Evolutionary conservation across 2,113 vertebrate species (phyloP).

Genomic region (Notothenia coriiceps): DNA sequence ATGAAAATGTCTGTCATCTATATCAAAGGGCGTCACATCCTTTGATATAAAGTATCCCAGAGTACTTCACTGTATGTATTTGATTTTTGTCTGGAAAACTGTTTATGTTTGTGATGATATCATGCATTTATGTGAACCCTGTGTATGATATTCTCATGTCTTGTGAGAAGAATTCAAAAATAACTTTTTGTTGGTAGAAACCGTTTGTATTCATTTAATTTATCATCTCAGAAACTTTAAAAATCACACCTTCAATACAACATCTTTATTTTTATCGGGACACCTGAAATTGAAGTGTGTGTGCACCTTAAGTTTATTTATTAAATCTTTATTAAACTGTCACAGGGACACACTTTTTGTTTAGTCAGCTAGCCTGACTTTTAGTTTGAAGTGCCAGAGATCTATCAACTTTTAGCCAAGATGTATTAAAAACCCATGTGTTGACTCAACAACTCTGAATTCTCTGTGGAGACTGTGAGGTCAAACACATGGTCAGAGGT

Average conservation of each 20-base stretch:
- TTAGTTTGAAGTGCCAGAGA: constrained; percentile 20
- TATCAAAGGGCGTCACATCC: constrained; percentile 58
- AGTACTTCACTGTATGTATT: constrained; percentile 18
- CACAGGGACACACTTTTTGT: constrained; percentile 28
- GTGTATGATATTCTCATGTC: constrained; percentile 11
- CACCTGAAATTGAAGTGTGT: constrained; percentile 8
- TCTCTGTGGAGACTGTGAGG: constrained; percentile 6
- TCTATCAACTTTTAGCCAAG: constrained; percentile 28
- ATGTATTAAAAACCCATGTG: neutral
- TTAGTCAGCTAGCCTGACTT: constrained; percentile 15
- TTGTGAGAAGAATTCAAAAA: neutral
- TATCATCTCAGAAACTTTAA: constrained; percentile 1
- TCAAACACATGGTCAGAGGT: constrained; percentile 25
- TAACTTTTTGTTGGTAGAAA: neutral
- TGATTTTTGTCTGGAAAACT: constrained; percentile 13
- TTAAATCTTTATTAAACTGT: constrained; percentile 28
- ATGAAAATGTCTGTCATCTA: constrained; percentile 59
- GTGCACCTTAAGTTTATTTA: neutral
- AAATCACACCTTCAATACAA: constrained; percentile 50
- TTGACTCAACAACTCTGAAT: constrained; percentile 25
- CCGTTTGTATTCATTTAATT: constrained; percentile 2
- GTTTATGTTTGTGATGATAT: constrained; percentile 37
- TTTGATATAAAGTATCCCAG: constrained; percentile 63
- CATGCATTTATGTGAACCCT: constrained; percentile 36
- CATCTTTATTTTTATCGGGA: constrained; percentile 33